These are phyloP conservation scores for Agrilus mali DNA, from an alignment of 2,888 invertebrate genomes.

Conservation along the genomic window DNA sequence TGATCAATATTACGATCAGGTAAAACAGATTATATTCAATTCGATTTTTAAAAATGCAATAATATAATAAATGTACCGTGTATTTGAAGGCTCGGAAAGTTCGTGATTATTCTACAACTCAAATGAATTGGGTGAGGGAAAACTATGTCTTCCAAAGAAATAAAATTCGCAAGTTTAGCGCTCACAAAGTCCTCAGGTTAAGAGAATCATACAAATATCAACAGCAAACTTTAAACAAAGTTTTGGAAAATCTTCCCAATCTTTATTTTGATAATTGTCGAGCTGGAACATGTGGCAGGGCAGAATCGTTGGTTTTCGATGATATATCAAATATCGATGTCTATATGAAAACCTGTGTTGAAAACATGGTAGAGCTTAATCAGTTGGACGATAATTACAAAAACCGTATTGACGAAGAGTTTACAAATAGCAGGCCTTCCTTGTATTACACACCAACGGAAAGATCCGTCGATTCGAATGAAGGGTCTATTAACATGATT, in stretches of 20 bases:
- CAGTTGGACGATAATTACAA: constrained; percentile 18
- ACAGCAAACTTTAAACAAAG: constrained; percentile 88
- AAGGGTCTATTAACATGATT: constrained; percentile 27
- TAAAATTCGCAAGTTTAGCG: constrained; percentile 88
- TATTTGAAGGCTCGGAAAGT: constrained; percentile 70
- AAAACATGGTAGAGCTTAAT: constrained; percentile 44
- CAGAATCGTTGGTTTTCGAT: constrained; percentile 63
- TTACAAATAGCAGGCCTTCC: constrained; percentile 54
- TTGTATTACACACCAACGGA: constrained; percentile 77
- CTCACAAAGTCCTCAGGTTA: constrained; percentile 77
- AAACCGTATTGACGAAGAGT: constrained; percentile 24
- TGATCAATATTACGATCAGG: constrained; percentile 91
- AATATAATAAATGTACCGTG: constrained; percentile 8
- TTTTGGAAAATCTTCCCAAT: constrained; percentile 82
- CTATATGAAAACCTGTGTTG: constrained; percentile 55
- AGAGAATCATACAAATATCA: constrained; percentile 93
- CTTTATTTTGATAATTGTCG: constrained; percentile 89
- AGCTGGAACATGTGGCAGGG: constrained; percentile 64
- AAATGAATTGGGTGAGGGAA: constrained; percentile 87
- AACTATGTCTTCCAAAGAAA: constrained; percentile 92
- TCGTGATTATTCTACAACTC: constrained; percentile 81
- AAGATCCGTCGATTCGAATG: constrained; percentile 41
- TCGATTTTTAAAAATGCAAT: neutral
- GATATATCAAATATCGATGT: constrained; percentile 52
- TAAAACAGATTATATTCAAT: constrained; percentile 25